A percentile compares a stretch with the other conserved stretches of the same genome.
phyloP scores from a whole-genome alignment of 1,140 invertebrate species.

The Thaumetopoea pityocampa region DNA sequence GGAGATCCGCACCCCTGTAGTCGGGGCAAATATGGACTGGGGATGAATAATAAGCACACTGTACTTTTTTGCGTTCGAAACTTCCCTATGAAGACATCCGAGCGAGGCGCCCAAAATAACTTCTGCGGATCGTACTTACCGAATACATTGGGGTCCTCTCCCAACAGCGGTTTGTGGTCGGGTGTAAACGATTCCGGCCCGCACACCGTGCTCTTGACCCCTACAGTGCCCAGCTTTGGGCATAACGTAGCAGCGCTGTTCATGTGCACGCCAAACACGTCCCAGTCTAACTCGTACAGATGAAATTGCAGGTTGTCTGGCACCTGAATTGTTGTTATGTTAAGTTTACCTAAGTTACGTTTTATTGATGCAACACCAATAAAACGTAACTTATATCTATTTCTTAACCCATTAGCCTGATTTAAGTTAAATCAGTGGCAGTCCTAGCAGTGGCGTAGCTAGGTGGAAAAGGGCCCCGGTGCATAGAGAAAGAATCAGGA shows the following conservation, averaged over 20 bases:
- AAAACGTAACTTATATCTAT: too few species aligned
- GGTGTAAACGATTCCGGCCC: conserved; percentile 93
- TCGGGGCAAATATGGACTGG: too few species aligned
- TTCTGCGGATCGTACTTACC: conserved; percentile 61
- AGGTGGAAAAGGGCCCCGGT: too few species aligned
- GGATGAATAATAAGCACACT: background rate
- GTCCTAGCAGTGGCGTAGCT: too few species aligned
- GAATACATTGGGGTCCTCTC: conserved; percentile 77
- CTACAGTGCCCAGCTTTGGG: conserved; percentile 83
- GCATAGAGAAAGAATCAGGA: too few species aligned
- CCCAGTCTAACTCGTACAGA: conserved; percentile 91
- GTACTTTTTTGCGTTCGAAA: background rate
- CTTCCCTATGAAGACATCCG: too few species aligned
- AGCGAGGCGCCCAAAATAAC: too few species aligned
- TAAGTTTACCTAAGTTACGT: too few species aligned
- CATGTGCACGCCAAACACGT: conserved; percentile 86
- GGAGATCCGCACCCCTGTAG: too few species aligned
- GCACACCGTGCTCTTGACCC: conserved; percentile 90
- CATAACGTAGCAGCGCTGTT: conserved; percentile 84
- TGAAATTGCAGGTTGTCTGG: conserved; percentile 87
- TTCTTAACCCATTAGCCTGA: too few species aligned
- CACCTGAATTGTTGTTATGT: conserved; percentile 66
- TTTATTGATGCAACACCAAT: too few species aligned
- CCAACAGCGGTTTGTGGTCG: conserved; percentile 92
- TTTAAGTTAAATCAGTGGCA: too few species aligned